Conservation (phyloP, 2,888 invertebrate genomes). For the Trimorus sp. region DNA sequence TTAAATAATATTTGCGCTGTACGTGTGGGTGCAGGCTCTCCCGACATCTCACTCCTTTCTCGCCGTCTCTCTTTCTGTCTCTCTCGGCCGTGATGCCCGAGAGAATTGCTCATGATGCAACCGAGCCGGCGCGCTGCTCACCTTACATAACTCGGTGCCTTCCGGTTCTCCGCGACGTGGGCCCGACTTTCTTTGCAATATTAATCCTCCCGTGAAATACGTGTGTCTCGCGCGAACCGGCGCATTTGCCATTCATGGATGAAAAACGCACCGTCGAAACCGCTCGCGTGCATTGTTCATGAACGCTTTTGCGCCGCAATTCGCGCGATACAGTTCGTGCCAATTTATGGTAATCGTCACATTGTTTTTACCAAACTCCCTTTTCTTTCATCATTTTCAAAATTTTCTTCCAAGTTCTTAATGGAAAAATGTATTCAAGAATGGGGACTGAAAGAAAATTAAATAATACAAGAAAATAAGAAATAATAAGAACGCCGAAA, state of each 20-base stretch:
- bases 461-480: too few species aligned
- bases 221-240: slow-evolving; percentile 31
- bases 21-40: slow-evolving; percentile 10
- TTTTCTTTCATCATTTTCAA: too few species aligned
- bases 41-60: background rate
- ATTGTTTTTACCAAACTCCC: background rate
- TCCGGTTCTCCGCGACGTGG: slow-evolving; percentile 50
- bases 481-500: too few species aligned
- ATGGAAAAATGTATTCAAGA: too few species aligned
- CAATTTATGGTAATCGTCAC: slow-evolving; percentile 35
- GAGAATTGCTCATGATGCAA: slow-evolving; percentile 34
- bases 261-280: slow-evolving; percentile 35
- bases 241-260: slow-evolving; percentile 52
- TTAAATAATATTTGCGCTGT: too few species aligned
- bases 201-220: slow-evolving; percentile 55
- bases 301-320: slow-evolving; percentile 24
- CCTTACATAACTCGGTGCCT: slow-evolving; percentile 55
- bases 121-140: slow-evolving; percentile 28
- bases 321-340: slow-evolving; percentile 22
- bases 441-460: too few species aligned
- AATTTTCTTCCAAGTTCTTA: too few species aligned
- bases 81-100: background rate
- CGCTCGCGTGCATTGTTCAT: slow-evolving; percentile 34
- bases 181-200: slow-evolving; percentile 53
- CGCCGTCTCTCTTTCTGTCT: background rate